These are phyloP conservation scores for Marcusenius ussheri DNA, from an alignment of 2,113 vertebrate species.

Conservation along the genomic window DNA sequence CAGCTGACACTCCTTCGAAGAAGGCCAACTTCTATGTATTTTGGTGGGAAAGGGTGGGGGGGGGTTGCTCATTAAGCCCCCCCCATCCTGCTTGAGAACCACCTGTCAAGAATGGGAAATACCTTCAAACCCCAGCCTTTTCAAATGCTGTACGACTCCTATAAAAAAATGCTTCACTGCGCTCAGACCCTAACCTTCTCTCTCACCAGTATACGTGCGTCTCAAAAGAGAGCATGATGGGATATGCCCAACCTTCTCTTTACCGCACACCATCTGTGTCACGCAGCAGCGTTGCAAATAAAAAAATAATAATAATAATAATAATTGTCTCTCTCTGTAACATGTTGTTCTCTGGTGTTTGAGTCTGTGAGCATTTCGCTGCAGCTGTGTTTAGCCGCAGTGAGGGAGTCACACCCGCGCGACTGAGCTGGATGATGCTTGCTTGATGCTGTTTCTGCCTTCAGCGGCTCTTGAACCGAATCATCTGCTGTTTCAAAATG, in stretches of 20 bases:
- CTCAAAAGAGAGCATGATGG: too few species aligned
- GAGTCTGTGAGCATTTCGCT: background rate
- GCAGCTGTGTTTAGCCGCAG: background rate
- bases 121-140: background rate
- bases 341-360: background rate
- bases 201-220: background rate
- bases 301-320: background rate
- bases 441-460: background rate
- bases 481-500: background rate
- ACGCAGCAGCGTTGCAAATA: background rate
- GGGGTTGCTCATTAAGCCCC: background rate
- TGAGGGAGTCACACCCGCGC: background rate
- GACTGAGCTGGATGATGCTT: background rate
- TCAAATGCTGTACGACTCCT: background rate
- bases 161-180: background rate
- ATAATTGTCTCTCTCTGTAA: background rate
- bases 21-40: background rate
- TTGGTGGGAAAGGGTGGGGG: background rate
- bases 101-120: background rate
- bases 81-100: background rate
- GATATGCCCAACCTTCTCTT: background rate
- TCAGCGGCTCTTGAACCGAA: background rate
- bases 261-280: background rate
- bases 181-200: background rate
- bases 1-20: background rate